A percentile compares a stretch with the other conserved stretches of the same genome.
These are phyloP conservation scores for Anhinga anhinga DNA, from an alignment of 2,113 vertebrate species.

Conservation along the genomic window DNA sequence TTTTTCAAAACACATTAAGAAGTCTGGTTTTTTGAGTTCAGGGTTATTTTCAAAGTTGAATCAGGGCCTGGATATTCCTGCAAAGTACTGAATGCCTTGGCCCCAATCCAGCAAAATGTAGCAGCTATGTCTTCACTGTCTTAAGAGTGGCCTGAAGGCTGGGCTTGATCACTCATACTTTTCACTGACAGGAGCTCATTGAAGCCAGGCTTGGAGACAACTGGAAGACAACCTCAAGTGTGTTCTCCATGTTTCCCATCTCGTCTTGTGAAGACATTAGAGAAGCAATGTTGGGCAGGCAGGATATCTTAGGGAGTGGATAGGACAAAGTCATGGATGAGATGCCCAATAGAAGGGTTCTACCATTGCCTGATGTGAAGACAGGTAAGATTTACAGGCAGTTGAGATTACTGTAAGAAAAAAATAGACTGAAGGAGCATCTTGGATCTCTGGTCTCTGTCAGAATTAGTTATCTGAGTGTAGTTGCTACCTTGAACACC, in stretches of 20 bases:
- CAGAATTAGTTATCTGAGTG: neutral
- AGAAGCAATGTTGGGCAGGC: neutral
- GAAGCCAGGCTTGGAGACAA: neutral
- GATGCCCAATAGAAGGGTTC: neutral
- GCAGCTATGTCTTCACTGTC: neutral
- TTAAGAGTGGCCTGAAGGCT: neutral
- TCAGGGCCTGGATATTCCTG: neutral
- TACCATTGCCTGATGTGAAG: rapidly evolving
- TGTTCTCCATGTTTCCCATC: neutral
- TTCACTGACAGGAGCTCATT: neutral
- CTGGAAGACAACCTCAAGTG: neutral
- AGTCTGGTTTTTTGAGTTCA: neutral
- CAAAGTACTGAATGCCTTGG: neutral
- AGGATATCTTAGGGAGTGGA: neutral
- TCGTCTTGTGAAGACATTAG: neutral
- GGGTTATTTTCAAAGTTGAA: neutral
- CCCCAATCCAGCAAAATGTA: neutral
- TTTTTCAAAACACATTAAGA: neutral
- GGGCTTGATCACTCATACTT: neutral
- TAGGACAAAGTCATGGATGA: neutral
- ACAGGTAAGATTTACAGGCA: neutral
- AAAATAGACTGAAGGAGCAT: neutral
- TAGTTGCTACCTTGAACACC: neutral
- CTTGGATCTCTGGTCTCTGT: neutral
- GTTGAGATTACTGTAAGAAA: neutral